Conservation (phyloP, 1,140 invertebrate genomes). For the Lineus longissimus region DNA sequence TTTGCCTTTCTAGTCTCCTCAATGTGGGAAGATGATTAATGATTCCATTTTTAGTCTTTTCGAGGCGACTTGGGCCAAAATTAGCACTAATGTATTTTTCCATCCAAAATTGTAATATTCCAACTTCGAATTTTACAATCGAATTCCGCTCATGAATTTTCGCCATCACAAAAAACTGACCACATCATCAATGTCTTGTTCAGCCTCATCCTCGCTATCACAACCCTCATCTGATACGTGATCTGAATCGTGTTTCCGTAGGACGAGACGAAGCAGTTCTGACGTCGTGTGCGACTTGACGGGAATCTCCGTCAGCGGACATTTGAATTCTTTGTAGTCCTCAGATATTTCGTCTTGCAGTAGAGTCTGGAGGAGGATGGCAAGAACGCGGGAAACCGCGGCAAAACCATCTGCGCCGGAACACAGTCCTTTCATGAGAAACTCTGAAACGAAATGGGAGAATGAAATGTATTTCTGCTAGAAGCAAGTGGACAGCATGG, state of each 20-base stretch:
- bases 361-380: conserved; percentile 43
- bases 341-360: conserved; percentile 48
- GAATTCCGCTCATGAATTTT: too few species aligned
- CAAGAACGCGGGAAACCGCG: conserved; percentile 37
- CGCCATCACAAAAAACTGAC: neutral
- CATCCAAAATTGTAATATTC: too few species aligned
- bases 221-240: conserved; percentile 14
- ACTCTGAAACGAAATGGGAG: conserved; percentile 36
- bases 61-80: too few species aligned
- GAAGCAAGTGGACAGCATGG: conserved; percentile 7
- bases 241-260: conserved; percentile 34
- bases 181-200: conserved; percentile 15
- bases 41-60: too few species aligned
- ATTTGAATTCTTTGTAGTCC: conserved; percentile 45
- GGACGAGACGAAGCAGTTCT: conserved; percentile 43
- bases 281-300: conserved; percentile 42
- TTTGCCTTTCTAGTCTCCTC: too few species aligned
- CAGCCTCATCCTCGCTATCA: conserved; percentile 24
- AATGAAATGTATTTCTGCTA: too few species aligned
- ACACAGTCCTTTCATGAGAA: conserved; percentile 40
- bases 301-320: conserved; percentile 40
- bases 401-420: conserved; percentile 36
- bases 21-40: too few species aligned
- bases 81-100: too few species aligned
- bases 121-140: too few species aligned